Conservation (phyloP, 2,888 invertebrate genomes). For the Pristionchus mayeri region DNA sequence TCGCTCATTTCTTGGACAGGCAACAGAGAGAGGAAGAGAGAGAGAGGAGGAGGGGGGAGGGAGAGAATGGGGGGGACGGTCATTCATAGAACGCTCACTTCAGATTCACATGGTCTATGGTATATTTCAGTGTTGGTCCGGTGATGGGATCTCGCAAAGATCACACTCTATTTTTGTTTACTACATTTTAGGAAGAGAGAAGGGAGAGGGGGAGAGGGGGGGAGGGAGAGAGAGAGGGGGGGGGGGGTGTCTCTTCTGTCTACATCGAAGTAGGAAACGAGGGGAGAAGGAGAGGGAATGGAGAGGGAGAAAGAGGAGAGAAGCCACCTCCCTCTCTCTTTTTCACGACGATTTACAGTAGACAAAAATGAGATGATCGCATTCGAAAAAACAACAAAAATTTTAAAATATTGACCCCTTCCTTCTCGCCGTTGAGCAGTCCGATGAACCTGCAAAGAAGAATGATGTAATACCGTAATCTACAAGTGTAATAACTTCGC, state of each 20-base stretch:
- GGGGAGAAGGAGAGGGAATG: background rate
- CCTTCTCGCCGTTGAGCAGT: slow-evolving; percentile 31
- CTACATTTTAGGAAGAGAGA: background rate
- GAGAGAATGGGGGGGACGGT: slow-evolving; percentile 2
- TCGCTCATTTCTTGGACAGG: slow-evolving; percentile 32
- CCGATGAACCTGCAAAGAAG: slow-evolving; percentile 46
- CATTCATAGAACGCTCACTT: background rate
- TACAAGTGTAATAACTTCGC: background rate
- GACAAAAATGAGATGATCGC: slow-evolving; percentile 19
- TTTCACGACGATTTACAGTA: background rate
- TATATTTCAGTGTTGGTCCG: too few relatives aligned
- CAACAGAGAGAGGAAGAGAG: slow-evolving; percentile 5
- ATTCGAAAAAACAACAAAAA: slow-evolving; percentile 3
- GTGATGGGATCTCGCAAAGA: background rate
- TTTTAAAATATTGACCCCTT: slow-evolving; percentile 36
- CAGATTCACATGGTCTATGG: too few relatives aligned
- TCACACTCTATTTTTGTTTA: slow-evolving; percentile 10
- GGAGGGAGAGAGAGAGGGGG: slow-evolving; percentile 5
- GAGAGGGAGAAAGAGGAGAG: background rate
- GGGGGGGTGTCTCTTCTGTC: background rate
- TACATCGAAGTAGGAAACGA: background rate
- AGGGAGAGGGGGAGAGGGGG: background rate
- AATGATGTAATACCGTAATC: background rate
- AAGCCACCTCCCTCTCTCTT: slow-evolving; percentile 37
- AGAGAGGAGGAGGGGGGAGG: background rate